A percentile compares a stretch with the other conserved stretches of the same genome.
phyloP scores from a whole-genome alignment of 2,888 invertebrate genomes.

The Nesidiocoris tenuis region DNA sequence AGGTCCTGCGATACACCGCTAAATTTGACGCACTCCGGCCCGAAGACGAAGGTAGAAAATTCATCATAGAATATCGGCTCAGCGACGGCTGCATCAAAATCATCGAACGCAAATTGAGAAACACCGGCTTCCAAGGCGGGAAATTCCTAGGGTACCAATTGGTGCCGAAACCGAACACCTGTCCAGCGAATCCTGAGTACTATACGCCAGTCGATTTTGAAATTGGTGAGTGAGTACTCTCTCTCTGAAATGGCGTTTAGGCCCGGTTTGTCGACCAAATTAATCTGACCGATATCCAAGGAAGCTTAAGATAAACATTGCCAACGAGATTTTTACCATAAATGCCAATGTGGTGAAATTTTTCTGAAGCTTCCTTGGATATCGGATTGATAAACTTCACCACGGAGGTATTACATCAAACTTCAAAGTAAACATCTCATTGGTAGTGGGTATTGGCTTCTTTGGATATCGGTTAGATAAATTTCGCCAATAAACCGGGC shows the following conservation, averaged over 20 bases:
- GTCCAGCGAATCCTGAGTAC: conserved; percentile 69
- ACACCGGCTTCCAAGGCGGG: conserved; percentile 76
- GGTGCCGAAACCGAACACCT: conserved; percentile 68
- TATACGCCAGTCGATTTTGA: conserved; percentile 77
- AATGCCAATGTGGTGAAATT: too few species aligned
- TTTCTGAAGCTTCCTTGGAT: too few species aligned
- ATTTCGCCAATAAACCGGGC: too few species aligned
- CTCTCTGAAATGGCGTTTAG: neutral
- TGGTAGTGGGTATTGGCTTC: too few species aligned
- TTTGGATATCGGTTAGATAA: too few species aligned
- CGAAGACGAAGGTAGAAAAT: conserved; percentile 72
- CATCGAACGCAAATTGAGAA: conserved; percentile 68
- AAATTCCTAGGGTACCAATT: conserved; percentile 67
- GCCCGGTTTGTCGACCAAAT: neutral
- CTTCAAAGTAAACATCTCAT: too few species aligned
- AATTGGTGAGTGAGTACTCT: conserved; percentile 61
- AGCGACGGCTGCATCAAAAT: conserved; percentile 74
- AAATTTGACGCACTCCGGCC: conserved; percentile 75
- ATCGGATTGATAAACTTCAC: too few species aligned
- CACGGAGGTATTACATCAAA: too few species aligned
- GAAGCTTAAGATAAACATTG: too few species aligned
- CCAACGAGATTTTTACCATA: too few species aligned
- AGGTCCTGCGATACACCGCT: conserved; percentile 72
- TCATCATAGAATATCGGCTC: conserved; percentile 73
- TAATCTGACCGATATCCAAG: too few species aligned